Base-by-base conservation (phyloP, 2,113 vertebrate genomes). In the Electrona antarctica region DNA sequence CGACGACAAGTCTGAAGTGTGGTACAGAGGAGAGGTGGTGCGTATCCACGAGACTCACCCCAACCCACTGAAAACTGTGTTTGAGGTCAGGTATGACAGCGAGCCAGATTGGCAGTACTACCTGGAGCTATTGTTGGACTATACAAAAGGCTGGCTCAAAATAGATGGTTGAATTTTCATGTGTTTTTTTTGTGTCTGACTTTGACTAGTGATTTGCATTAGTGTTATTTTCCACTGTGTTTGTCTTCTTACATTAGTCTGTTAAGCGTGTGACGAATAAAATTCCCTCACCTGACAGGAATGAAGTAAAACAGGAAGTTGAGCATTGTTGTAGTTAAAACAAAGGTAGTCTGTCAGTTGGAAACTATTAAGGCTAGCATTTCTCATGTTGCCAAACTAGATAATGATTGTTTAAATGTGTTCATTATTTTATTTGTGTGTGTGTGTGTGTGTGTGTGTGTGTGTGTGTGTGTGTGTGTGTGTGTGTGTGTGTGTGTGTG, bases 61-160 rank as follows among this genome's bases (percentile, higher is more conserved):
- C 6, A 90, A 95, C 63, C 93, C 93, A 2, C 81, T 91, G 0
- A 93, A 95, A 79, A 95, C 88, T 0, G 79, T 93, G 63, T 95
- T 92, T 50, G 90, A 94, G 79, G 94, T 95, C 66, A 76, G 88
- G 60, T 96, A 96, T 6, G 93, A 95, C 82, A 93, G 92, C 1
- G 95, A 96, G 69, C 94, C 95, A 0, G 94, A 94, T 47, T 95
- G 93, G 93, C 92, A 88, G 62, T 95, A 92, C 76, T 92, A 92
- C 79, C 88, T 94, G 10, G 93, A 95, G 89, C 89, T 94, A 74
- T 80, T 95, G 10, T 83, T 89, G 9, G 93, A 94, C 82, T 93
- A 88, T 41, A 83, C 91, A 67, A 95, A 93, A 74, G 94, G 95
- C 46, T 94, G 93, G 93, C 82, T 93, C 13, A 89, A 92, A 73